Evolutionary conservation across 1,140 invertebrate species (phyloP).

Genomic region (Nixonia krombeini): DNA sequence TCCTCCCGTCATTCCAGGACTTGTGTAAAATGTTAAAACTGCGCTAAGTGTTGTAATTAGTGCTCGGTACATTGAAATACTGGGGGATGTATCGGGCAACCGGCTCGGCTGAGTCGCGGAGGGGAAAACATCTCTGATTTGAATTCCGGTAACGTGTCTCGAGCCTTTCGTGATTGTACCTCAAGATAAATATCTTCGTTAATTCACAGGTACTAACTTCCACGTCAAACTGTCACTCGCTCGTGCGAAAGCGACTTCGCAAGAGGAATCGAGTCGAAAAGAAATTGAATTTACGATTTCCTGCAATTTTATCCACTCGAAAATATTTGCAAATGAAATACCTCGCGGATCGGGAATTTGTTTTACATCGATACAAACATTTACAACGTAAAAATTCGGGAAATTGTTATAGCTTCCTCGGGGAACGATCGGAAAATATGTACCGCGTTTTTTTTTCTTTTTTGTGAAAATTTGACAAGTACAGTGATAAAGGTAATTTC

Average conservation of each 20-base stretch:
- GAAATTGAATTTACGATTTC: constrained; percentile 8
- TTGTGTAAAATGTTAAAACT: neutral
- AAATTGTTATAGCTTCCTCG: too few species aligned
- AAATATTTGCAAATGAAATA: constrained; percentile 1
- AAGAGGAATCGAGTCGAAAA: neutral
- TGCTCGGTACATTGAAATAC: neutral
- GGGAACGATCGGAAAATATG: too few species aligned
- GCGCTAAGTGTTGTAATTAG: neutral
- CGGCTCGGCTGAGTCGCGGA: constrained; percentile 1
- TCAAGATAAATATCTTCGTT: constrained; percentile 55
- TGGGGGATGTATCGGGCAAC: constrained; percentile 1
- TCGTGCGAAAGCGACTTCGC: constrained; percentile 2
- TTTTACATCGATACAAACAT: too few species aligned
- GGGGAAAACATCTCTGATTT: constrained; percentile 27
- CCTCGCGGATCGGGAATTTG: too few species aligned
- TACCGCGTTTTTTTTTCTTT: too few species aligned
- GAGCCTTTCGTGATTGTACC: constrained; percentile 44
- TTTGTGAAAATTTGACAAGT: too few species aligned
- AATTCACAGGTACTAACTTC: constrained; percentile 36
- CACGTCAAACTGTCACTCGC: constrained; percentile 9
- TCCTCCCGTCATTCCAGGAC: too few species aligned
- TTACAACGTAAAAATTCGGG: too few species aligned
- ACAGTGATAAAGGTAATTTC: too few species aligned
- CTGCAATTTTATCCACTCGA: neutral
- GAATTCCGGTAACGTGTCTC: constrained; percentile 43